Evolutionary conservation across 2,113 vertebrate species (phyloP).

Genomic region (Amphilophus citrinellus): DNA sequence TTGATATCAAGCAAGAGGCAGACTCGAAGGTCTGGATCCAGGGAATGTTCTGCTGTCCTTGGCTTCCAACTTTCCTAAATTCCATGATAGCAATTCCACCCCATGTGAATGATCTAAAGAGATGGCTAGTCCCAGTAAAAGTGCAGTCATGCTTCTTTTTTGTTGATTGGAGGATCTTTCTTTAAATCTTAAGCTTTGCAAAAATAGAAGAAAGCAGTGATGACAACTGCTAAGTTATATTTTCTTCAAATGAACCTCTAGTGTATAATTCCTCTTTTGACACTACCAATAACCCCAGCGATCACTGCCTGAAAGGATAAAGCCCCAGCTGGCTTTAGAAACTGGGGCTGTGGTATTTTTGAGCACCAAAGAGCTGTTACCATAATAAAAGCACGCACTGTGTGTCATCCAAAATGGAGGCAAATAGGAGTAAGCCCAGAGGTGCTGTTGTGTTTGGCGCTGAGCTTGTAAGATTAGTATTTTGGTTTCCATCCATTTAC

Average conservation of each 20-base stretch:
- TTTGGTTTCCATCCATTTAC: conserved; percentile 16
- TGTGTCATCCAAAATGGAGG: not conserved
- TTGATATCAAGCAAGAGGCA: not conserved
- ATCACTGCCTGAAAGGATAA: not conserved
- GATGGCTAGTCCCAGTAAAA: not conserved
- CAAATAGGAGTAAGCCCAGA: conserved; percentile 5
- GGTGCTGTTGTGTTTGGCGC: not conserved
- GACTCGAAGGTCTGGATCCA: not conserved
- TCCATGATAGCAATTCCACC: not conserved
- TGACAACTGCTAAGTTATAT: not conserved
- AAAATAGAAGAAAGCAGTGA: not conserved
- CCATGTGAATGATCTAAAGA: not conserved
- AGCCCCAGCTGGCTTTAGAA: not conserved
- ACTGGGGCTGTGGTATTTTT: conserved; percentile 12
- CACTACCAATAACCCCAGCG: not conserved
- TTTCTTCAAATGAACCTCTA: not conserved
- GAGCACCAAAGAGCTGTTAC: not conserved
- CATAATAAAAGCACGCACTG: conserved; percentile 21
- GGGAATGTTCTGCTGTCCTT: not conserved
- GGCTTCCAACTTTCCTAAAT: not conserved
- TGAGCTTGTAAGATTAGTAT: not conserved
- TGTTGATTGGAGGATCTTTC: not conserved
- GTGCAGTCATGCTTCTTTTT: not conserved
- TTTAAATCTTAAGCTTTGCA: not conserved
- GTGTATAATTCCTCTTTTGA: not conserved